phyloP scores from a whole-genome alignment of 2,888 invertebrate species.

The Leucophenga maculata region DNA sequence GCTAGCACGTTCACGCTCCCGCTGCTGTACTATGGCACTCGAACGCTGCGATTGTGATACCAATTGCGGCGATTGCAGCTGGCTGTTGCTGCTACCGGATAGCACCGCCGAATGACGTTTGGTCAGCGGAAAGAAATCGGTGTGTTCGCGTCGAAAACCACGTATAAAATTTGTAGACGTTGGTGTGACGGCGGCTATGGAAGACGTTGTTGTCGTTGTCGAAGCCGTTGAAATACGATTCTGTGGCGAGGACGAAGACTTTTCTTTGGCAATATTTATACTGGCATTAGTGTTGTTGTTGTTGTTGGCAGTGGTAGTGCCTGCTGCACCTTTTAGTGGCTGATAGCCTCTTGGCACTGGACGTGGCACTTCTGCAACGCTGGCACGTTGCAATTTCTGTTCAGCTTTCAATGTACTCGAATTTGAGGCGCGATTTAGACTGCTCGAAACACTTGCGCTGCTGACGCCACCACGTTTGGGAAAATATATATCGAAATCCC shows the following conservation, averaged over 20 bases:
- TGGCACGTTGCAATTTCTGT: slow-evolving; percentile 67
- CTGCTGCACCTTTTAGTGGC: slow-evolving; percentile 46
- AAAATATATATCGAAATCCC: slow-evolving; percentile 91
- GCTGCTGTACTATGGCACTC: slow-evolving; percentile 78
- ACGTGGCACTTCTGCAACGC: slow-evolving; percentile 64
- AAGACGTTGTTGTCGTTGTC: slow-evolving; percentile 40
- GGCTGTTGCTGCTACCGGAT: slow-evolving; percentile 59
- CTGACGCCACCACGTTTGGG: slow-evolving; percentile 71
- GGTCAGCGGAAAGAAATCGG: slow-evolving; percentile 85
- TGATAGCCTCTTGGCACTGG: slow-evolving; percentile 64
- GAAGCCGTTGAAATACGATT: slow-evolving; percentile 26
- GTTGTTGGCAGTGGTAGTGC: slow-evolving; percentile 19
- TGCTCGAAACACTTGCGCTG: slow-evolving; percentile 42
- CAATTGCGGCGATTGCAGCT: slow-evolving; percentile 68
- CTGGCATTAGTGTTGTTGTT: slow-evolving; percentile 32
- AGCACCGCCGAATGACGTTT: slow-evolving; percentile 84
- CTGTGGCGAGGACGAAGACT: slow-evolving; percentile 11
- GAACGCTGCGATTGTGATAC: slow-evolving; percentile 75
- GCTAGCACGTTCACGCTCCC: slow-evolving; percentile 74
- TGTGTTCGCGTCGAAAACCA: slow-evolving; percentile 87
- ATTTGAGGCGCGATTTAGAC: slow-evolving; percentile 66
- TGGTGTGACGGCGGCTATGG: slow-evolving; percentile 38
- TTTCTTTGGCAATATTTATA: slow-evolving; percentile 55
- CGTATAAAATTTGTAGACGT: slow-evolving; percentile 78
- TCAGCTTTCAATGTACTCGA: slow-evolving; percentile 72